Base-by-base conservation (phyloP, 2,888 invertebrate species). In the Ecdyonurus torrentis region DNA sequence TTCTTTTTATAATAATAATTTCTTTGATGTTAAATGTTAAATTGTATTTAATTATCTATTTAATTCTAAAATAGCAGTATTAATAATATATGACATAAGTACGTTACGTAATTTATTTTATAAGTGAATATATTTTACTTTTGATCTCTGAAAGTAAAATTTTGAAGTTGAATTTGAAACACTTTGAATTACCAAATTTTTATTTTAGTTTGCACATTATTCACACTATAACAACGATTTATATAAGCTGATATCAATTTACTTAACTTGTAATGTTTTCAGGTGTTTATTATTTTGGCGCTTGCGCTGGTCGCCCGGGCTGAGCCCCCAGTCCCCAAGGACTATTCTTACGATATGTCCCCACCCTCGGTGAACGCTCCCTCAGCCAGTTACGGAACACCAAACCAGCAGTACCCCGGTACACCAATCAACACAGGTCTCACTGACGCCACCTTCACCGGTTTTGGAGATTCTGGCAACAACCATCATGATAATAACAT, bases 381-480 rank as follows among this genome's bases (percentile, higher is more conserved):
- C 7, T 5, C 5, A 5, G 5, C 37, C 5, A 37, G 37, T 15
- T 37, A 37, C 15, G 72, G 82, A 65, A 5, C 37, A 5, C 37
- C 37, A 5, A 37, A 37, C 37, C 37, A 22, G 22, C 55, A n/a
- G 19, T 55, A 5, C 55, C 50, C 7, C 7, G 19, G 55, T 7
- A 55, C 22, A 7, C 55, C 19, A 5, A 20, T n/a, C 22, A 7
- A n/a, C n/a, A 55, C 7, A 7, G 55, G 55, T 7, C 55, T 55
- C 19, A 55, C 55, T n/a, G 55, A 55, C 55, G 55, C 55, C 55
- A 55, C 7, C 7, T 55, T 55, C 55, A n/a, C n/a, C 19, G 55
- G 22, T 5, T 55, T 55, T 20, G 55, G 55, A 5, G n/a, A n/a
- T n/a, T n/a, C n/a, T n/a, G n/a, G n/a, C n/a, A n/a, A n/a, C n/a